Evolutionary conservation across 1,140 invertebrate species (phyloP), one percentile per base, ranked within the genome.

Genomic region (Drosophila melanica): DNA sequence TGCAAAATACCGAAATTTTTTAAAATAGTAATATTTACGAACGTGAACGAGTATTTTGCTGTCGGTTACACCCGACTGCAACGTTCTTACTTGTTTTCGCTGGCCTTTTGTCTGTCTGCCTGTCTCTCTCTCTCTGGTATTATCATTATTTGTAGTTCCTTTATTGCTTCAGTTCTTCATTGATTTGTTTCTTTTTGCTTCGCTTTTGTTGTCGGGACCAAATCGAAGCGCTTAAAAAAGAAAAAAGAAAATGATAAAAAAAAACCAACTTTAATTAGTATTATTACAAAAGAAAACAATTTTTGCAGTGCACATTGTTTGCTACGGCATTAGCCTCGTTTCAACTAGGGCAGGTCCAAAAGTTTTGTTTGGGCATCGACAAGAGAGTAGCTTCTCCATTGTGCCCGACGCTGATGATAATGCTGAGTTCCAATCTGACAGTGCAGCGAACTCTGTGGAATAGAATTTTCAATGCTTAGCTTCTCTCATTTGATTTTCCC

Each of bases 261-360:
- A 58, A 67, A 68, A 57, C 57, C 54, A 77, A 89, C 63, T 87
- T 77, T 89, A 87, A 89, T 87, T 80, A 84, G 84, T 84, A 80
- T 89, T 75, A 89, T 89, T 87, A 79, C 73, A 67, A 89, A 89
- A 48, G 65, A 89, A 87, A 89, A 87, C 79, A 87, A 87, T 89
- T 82, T 81, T 80, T 79, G 75, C 67, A 74, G 65, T 71, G 51
- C 60, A 59, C 58, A 79, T 87, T 79, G 79, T 65, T 60, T 53
- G 69, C 37, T 33, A n/a, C 45, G 63, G 84, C 58, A 89, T 87
- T 87, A 87, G 73, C 80, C 85, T 89, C 77, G 48, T 69, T 87
- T 87, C 27, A 51, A 57, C 37, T 42, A 57, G 42, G 54, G 53
- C 72, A 70, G 44, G 23, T 30, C 11, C 14, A 10, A 59, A 1